Evolutionary conservation across 2,888 invertebrate species (phyloP).

Genomic region (Tigriopus californicus): DNA sequence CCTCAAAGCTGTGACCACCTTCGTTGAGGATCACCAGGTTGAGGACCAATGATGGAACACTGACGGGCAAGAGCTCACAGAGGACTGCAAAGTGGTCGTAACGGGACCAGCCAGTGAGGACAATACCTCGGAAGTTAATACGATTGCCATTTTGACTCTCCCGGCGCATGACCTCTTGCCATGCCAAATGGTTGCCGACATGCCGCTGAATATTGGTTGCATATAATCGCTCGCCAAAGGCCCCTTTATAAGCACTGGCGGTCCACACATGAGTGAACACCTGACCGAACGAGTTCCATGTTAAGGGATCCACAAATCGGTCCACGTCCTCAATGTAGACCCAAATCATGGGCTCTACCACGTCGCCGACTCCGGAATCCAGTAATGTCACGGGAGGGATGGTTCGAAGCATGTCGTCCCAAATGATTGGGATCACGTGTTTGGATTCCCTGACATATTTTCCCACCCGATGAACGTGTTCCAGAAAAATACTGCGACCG

Average conservation of each 20-base stretch:
- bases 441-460: conserved; percentile 39
- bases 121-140: conserved; percentile 33
- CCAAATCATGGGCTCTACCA: conserved; percentile 64
- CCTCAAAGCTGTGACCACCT: conserved; percentile 26
- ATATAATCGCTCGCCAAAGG: conserved; percentile 47
- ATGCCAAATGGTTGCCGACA: conserved; percentile 47
- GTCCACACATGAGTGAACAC: conserved; percentile 50
- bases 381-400: conserved; percentile 39
- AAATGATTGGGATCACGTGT: conserved; percentile 43
- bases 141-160: conserved; percentile 32
- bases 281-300: conserved; percentile 35
- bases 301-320: conserved; percentile 25
- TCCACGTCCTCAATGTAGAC: conserved; percentile 44
- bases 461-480: conserved; percentile 41
- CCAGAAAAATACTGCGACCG: conserved; percentile 39
- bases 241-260: conserved; percentile 54
- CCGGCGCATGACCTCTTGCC: conserved; percentile 37
- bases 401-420: conserved; percentile 61
- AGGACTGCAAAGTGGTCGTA: conserved; percentile 26
- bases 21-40: conserved; percentile 27
- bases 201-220: conserved; percentile 46
- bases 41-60: conserved; percentile 23
- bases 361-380: conserved; percentile 40
- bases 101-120: conserved; percentile 33
- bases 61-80: conserved; percentile 25